Base-by-base conservation (phyloP, 2,888 invertebrate genomes). In the Arge pagana region DNA sequence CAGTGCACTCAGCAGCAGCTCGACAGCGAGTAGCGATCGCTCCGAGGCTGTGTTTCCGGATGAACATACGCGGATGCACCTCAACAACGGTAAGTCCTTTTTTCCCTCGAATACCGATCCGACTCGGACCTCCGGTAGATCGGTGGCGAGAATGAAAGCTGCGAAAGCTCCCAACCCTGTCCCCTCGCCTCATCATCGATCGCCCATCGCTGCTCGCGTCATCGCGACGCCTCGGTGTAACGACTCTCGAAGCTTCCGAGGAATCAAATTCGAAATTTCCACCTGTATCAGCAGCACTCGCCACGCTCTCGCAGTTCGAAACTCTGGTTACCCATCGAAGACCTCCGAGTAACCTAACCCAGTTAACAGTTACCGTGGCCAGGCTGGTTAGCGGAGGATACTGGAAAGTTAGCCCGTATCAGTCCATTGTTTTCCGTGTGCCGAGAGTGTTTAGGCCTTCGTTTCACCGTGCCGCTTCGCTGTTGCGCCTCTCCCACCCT, bases 1-100 rank as follows among this genome's bases (percentile, higher is more conserved):
- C 78, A 54, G 80, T 80, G 56, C 83, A 79, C 48, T 82, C 80
- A 63, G 83, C 60, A 64, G 68, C 52, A 66, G 73, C 79, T 57
- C 83, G 77, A 57, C 82, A 77, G 63, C 82, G 24, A 69, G 70
- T 57, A 69, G 70, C 54, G 70, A 70, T 55, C 64, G 69, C 50
- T 70, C 70, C 5, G 70, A 70, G 56, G 66, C 61, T 39, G 65
- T 66, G 45, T 70, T 65, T 59, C 65, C 70, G 33, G 69, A 71
- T 48, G 70, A 71, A 42, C 70, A 70, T 56, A 56, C 68, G n/a
- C 67, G 67, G 35, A 65, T 70, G 57, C 71, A 68, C 55, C 67
- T 70, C 51, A 66, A 63, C 52, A 70, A 71, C 55, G 70, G 70
- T 70, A 52, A 62, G 66, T 52, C 35, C 33, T 50, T 30, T 28